Evolutionary conservation across 1,140 invertebrate species (phyloP).

Genomic region (Cepaea nemoralis): DNA sequence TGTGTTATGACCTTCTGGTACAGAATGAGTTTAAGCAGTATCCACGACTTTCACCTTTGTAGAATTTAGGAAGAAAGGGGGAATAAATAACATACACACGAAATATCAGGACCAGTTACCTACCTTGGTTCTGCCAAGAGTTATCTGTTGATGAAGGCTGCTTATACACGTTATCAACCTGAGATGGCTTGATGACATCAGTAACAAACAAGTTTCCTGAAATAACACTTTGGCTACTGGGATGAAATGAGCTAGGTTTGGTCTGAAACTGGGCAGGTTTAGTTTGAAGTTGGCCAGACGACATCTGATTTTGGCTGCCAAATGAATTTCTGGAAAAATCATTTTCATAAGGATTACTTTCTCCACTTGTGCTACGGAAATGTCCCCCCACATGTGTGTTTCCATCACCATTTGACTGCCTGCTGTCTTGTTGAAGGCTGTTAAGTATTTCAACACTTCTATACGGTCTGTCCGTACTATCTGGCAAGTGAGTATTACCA

Average conservation of each 20-base stretch:
- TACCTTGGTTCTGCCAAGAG: not conserved
- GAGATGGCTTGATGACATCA: not conserved
- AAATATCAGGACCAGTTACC: too few relatives aligned
- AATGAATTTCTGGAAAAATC: conserved; percentile 15
- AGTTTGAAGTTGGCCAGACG: not conserved
- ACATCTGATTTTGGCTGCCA: not conserved
- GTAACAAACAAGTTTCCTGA: not conserved
- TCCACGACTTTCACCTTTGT: too few relatives aligned
- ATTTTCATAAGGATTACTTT: not conserved
- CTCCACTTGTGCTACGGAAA: not conserved
- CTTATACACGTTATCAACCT: not conserved
- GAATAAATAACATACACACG: too few relatives aligned
- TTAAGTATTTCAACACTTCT: conserved; percentile 15
- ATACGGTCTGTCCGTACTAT: conserved; percentile 4
- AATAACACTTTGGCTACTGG: not conserved
- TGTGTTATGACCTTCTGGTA: too few relatives aligned
- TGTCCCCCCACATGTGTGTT: not conserved
- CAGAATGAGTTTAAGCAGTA: too few relatives aligned
- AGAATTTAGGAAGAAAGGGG: too few relatives aligned
- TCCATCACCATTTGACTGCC: not conserved
- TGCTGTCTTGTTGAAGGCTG: not conserved
- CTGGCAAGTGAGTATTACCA: not conserved
- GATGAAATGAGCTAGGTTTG: not conserved
- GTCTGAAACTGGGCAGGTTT: not conserved
- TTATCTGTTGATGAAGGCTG: not conserved